phyloP scores from a whole-genome alignment of 2,888 invertebrate genomes.

The Himalopsyche japonica region DNA sequence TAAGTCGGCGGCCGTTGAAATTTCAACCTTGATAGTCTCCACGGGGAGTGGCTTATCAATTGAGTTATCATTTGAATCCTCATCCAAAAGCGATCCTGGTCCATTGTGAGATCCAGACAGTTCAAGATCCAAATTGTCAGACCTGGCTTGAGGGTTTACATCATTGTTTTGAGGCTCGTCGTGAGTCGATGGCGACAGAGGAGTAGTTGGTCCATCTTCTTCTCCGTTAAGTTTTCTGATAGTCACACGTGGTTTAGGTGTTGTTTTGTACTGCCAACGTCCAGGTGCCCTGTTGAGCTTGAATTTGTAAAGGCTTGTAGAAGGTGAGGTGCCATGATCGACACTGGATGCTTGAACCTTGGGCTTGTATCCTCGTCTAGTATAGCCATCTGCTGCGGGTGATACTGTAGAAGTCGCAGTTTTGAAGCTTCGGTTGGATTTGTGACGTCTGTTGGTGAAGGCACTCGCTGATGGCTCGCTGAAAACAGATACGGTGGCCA shows the following conservation, averaged over 20 bases:
- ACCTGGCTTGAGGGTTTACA: constrained; percentile 60
- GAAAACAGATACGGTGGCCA: constrained; percentile 69
- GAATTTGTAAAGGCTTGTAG: constrained; percentile 75
- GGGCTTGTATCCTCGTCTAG: constrained; percentile 71
- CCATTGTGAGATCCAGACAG: constrained; percentile 71
- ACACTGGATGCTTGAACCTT: constrained; percentile 63
- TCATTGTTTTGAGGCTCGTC: constrained; percentile 59
- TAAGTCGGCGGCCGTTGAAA: constrained; percentile 85
- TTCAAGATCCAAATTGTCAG: constrained; percentile 69
- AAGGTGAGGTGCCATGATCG: constrained; percentile 57
- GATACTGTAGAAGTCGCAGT: constrained; percentile 51
- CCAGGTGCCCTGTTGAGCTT: constrained; percentile 82
- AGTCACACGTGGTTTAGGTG: constrained; percentile 82
- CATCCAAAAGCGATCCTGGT: constrained; percentile 64
- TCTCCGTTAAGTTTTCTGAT: constrained; percentile 72
- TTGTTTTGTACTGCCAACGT: constrained; percentile 89
- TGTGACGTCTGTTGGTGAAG: constrained; percentile 60
- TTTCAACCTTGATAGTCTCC: constrained; percentile 85
- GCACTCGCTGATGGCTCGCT: constrained; percentile 60
- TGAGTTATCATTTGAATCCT: constrained; percentile 66
- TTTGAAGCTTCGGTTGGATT: constrained; percentile 51
- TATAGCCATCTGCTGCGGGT: constrained; percentile 50
- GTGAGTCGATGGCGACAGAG: constrained; percentile 52
- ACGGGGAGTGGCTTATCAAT: constrained; percentile 67
- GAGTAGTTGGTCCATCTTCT: constrained; percentile 57